These are phyloP conservation scores for Exaiptasia diaphana DNA, from an alignment of 64 coral and sea anemone genomes.

Conservation along the genomic window DNA sequence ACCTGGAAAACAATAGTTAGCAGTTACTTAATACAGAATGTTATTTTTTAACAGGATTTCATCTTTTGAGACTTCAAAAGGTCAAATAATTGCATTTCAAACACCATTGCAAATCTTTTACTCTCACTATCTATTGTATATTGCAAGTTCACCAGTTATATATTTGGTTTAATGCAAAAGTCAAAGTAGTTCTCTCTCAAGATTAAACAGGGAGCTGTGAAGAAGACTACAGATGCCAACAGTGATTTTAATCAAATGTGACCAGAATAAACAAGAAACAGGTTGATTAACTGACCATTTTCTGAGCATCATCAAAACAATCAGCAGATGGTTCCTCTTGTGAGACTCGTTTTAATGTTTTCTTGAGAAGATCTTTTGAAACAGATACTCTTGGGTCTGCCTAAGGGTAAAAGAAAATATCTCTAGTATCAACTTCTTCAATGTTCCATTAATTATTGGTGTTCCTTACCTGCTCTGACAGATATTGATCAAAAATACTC, in stretches of 20 bases:
- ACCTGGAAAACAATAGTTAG: constrained; percentile 35
- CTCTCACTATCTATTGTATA: too few relatives aligned
- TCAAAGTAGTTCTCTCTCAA: too few relatives aligned
- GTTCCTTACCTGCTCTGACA: constrained; percentile 59
- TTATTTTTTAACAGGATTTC: background rate
- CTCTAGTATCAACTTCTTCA: too few relatives aligned
- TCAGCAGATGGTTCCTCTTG: constrained; percentile 72
- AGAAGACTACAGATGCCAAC: too few relatives aligned
- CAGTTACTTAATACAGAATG: background rate
- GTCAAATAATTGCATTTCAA: too few relatives aligned
- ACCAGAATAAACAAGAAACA: too few relatives aligned
- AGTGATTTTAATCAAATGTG: too few relatives aligned
- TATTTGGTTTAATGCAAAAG: too few relatives aligned
- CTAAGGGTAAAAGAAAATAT: background rate
- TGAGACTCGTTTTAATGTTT: constrained; percentile 54
- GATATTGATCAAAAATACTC: constrained; percentile 79
- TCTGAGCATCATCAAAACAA: constrained; percentile 92
- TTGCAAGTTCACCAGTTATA: too few relatives aligned
- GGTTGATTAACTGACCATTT: constrained; percentile 67
- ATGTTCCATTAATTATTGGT: too few relatives aligned
- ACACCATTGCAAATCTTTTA: too few relatives aligned
- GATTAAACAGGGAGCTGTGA: too few relatives aligned
- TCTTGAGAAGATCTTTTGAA: constrained; percentile 80
- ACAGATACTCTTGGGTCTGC: constrained; percentile 78
- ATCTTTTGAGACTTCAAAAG: background rate